Evolutionary conservation across 2,797 vertebrate species (phyloP), one percentile per base, ranked within the genome.

Genomic region (Synaphobranchus kaupii): DNA sequence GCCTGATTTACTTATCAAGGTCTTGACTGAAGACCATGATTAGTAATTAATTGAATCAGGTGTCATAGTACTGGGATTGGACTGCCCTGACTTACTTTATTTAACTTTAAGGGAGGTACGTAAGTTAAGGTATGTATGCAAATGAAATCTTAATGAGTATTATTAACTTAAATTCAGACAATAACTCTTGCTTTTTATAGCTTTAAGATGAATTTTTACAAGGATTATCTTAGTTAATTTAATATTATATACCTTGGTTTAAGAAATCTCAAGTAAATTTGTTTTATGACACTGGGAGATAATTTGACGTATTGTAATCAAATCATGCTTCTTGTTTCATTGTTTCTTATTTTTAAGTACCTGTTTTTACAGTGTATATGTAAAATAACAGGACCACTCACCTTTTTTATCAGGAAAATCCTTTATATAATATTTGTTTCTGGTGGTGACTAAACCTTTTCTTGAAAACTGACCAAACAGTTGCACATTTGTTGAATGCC

Each of bases 381-480:
- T 71, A 60, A 22, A 60, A n/a, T 31, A 28, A 71, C 28, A 28
- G 7, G 1, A 71, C 66, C 25, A 31, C 68, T 17, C 39, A 39
- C 39, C 44, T 13, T 20, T 76, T 76, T 76, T 13, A 76, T 0
- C 13, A 44, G 15, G 15, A 76, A 34, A 76, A 34, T 15, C 31
- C 31, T 12, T 73, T 73, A 73, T 73, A 34, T 73, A 12, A 71
- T 13, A 71, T 31, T 0, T 76, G 73, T 76, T 76, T 76, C 31
- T 28, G 66, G 28, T 28, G 66, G 28, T 31, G n/a, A 31, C 66
- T 71, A 13, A 28, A 28, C 22, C 66, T 76, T 76, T 20, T 76
- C 34, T 31, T 76, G 73, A 71, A 71, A 71, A 71, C n/a, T 66
- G 60, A 66, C n/a, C 60, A 66, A 66, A 56, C 54, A 56, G 54